Conservation (phyloP, 2,113 vertebrate species). For the Heterochromis multidens region DNA sequence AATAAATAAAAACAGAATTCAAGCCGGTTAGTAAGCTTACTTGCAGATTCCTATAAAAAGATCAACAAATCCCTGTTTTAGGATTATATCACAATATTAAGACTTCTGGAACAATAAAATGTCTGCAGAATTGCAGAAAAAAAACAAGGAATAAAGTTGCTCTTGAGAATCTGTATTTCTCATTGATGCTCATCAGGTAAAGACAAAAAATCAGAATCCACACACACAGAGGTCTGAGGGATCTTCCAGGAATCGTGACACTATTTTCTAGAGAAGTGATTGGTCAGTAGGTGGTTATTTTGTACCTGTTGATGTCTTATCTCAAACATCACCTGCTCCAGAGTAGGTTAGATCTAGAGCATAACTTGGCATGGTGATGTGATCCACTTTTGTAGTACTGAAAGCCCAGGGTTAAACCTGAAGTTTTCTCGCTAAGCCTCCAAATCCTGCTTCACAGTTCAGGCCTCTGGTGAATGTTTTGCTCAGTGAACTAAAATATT, state of each 20-base stretch:
- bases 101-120: not conserved
- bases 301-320: not conserved
- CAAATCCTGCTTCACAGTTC: not conserved
- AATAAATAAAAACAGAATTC: not conserved
- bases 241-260: not conserved
- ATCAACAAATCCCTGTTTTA: not conserved
- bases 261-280: no score
- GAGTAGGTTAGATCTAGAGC: not conserved
- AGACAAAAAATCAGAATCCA: not conserved
- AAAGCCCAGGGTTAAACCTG: not conserved
- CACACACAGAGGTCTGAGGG: accelerated
- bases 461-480: not conserved
- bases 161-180: not conserved
- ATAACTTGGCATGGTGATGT: not conserved
- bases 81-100: not conserved
- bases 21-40: not conserved
- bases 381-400: not conserved
- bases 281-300: accelerated
- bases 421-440: not conserved
- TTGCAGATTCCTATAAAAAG: no score
- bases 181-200: not conserved
- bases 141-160: not conserved
- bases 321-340: not conserved
- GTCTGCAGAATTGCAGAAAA: no score
- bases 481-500: not conserved